These are phyloP conservation scores for Caiman crocodilus DNA, from an alignment of 2,797 vertebrate genomes.

Conservation along the genomic window DNA sequence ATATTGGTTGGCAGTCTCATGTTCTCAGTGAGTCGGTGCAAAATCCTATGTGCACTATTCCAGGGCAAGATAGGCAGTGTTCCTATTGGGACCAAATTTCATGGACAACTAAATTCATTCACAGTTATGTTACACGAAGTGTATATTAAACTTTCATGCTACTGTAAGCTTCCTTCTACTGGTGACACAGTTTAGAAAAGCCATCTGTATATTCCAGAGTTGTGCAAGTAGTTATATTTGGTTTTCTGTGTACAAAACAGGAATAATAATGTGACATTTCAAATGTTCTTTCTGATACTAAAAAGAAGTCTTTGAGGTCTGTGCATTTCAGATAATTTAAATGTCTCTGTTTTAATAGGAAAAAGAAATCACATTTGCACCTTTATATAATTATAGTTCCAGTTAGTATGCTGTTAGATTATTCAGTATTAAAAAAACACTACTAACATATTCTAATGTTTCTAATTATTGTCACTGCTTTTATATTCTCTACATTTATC, in stretches of 20 bases:
- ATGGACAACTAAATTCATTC: slow-evolving; percentile 43
- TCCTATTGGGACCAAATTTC: slow-evolving; percentile 6
- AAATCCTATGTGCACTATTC: neutral
- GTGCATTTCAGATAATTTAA: neutral
- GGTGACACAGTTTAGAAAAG: slow-evolving; percentile 15
- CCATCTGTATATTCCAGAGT: slow-evolving; percentile 15
- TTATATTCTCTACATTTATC: neutral
- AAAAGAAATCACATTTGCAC: neutral
- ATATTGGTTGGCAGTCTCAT: neutral
- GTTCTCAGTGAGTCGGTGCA: neutral
- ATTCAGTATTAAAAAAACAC: neutral
- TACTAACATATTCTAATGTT: neutral
- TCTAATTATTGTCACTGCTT: neutral
- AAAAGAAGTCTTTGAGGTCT: neutral
- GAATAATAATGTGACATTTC: neutral
- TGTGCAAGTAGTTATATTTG: neutral
- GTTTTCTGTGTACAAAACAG: neutral
- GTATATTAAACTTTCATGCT: neutral
- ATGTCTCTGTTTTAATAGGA: neutral
- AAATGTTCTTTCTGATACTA: neutral
- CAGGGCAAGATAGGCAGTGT: neutral
- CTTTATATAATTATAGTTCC: neutral
- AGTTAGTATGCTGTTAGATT: neutral
- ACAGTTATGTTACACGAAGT: neutral
- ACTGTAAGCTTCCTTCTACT: neutral